Base-by-base conservation (phyloP, 1,140 invertebrate species). In the Atopsyche davidsoni region DNA sequence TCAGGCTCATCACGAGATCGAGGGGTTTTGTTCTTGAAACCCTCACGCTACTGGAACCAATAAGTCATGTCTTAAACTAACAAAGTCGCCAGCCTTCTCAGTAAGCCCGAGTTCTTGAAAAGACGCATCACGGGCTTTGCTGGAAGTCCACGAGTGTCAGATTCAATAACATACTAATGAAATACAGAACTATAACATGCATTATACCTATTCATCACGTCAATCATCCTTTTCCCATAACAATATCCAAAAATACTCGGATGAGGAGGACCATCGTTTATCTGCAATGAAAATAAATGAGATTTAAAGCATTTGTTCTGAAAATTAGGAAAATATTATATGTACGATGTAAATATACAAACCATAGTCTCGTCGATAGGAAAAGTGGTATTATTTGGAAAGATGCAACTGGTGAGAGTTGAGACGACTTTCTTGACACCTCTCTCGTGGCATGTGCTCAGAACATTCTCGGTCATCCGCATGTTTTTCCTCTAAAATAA, bases 361-460 rank as follows among this genome's bases (percentile, higher is more conserved):
- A 96, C 91, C 95, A 98, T 98, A 9, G 87, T 92, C 76, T 99
- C 96, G 72, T 98, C 89, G 53, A 99, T 99, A 2, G 96, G 96
- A 76, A 99, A 99, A 7, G 81, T 83, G 3, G 93, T 98, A 70
- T 98, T 96, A 66, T 99, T 94, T 11, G 96, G 96, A 69, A 99
- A 99, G 60, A 99, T 98, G 63, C 96, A 99, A 0, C 96, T 99
- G 0, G 96, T 98, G 2, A 99, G 75, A 69, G 96, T 99, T 0
- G 96, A 99, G 0, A 99, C 86, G 17, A 98, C 92, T 75, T 98
- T 99, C 49, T 79, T 70, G 1, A 99, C 94, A 38, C 80, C 79
- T 44, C 65, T 69, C 60, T 90, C 83, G 63, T 85, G 82, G 57
- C 89, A 83, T 0, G 81, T 82, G 60, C 87, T 79, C 9, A 99